These are phyloP conservation scores for Branchipolynoe longqiensis DNA, from an alignment of 2,888 invertebrate species.

Conservation along the genomic window DNA sequence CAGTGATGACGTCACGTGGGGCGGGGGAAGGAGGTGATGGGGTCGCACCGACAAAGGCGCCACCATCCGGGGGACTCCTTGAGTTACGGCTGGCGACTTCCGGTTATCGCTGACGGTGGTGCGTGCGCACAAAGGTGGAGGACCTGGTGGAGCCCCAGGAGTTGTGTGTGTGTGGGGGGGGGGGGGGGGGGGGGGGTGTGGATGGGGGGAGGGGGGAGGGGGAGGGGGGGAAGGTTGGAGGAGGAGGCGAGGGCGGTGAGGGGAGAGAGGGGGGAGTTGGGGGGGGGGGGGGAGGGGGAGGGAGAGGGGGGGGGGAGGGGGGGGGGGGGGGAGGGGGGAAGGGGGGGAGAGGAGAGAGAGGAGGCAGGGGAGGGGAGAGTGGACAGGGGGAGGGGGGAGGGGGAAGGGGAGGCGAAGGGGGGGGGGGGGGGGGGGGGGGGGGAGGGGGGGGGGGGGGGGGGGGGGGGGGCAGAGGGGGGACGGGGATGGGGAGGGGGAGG, in stretches of 20 bases:
- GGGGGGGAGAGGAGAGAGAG: slow-evolving; percentile 21
- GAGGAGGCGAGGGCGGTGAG: not conserved
- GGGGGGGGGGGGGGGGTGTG: slow-evolving; percentile 1
- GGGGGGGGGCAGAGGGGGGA: not conserved
- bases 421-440: not conserved
- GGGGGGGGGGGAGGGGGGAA: not conserved
- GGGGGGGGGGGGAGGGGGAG: not conserved
- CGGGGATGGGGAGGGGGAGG: not conserved
- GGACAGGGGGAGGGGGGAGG: not conserved
- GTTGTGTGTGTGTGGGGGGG: too few species aligned
- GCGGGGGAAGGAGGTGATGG: too few species aligned
- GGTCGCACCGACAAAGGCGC: too few species aligned
- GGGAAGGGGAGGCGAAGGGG: not conserved
- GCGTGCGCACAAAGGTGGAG: too few species aligned
- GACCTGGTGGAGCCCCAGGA: too few species aligned
- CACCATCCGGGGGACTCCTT: too few species aligned
- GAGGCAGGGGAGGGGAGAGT: slow-evolving; percentile 3
- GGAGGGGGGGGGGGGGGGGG: not conserved
- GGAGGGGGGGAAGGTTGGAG: not conserved
- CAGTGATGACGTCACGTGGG: too few species aligned
- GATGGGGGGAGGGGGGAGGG: not conserved
- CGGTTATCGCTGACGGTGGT: too few species aligned
- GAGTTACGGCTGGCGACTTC: too few species aligned
- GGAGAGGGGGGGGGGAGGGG: not conserved
- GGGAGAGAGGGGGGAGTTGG: not conserved